Evolutionary conservation across 2,113 vertebrate genomes (phyloP).

Genomic region (Gymnobelideus leadbeateri): DNA sequence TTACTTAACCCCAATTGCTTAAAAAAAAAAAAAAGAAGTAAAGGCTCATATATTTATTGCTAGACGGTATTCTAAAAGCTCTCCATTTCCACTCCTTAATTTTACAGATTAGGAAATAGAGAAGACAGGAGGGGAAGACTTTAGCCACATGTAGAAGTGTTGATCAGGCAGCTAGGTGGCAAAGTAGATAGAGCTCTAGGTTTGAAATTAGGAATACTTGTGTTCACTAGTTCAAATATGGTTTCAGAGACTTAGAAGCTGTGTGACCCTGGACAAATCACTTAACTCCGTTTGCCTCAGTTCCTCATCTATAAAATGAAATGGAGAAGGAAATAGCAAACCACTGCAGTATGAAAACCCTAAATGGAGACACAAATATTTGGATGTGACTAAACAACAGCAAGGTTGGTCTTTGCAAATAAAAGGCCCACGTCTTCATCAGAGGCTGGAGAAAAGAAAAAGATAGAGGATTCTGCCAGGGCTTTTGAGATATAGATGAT

Average conservation of each 20-base stretch:
- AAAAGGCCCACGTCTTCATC: background rate
- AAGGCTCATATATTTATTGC: background rate
- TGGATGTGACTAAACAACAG: background rate
- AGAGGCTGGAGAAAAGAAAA: background rate
- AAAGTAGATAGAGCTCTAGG: background rate
- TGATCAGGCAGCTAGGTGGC: background rate
- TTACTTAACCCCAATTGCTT: no score
- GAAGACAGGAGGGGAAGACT: background rate
- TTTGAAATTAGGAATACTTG: background rate
- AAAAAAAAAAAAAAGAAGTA: no score
- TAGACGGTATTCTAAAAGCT: background rate
- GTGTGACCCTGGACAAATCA: background rate
- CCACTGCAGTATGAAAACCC: background rate
- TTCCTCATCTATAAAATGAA: background rate
- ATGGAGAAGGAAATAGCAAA: background rate
- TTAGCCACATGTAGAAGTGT: background rate
- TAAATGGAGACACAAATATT: background rate
- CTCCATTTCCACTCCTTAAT: background rate
- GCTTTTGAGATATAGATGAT: background rate
- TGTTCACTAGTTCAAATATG: background rate
- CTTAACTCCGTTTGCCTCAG: background rate
- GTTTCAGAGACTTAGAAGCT: background rate
- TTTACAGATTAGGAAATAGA: background rate
- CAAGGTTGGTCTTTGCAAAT: background rate
- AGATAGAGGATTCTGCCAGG: background rate